phyloP scores from a whole-genome alignment of 2,113 vertebrate species.

The Donacobius atricapilla region DNA sequence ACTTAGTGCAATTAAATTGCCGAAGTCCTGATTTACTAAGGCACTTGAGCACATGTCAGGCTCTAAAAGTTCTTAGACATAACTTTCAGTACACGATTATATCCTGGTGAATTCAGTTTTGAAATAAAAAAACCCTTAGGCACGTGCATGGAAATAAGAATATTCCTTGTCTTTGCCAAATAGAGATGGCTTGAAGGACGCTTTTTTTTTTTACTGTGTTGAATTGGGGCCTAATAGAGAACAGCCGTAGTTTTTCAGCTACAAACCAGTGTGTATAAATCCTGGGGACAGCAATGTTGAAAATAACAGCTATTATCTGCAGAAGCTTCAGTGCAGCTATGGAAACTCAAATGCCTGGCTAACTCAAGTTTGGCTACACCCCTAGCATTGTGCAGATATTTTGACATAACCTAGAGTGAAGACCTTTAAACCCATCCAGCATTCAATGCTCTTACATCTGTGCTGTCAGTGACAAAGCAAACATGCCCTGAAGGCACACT shows the following conservation, averaged over 20 bases:
- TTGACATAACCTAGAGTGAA: neutral
- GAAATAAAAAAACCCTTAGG: neutral
- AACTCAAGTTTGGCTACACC: neutral
- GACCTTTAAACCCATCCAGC: neutral
- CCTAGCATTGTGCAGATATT: neutral
- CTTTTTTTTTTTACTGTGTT: slow-evolving; percentile 24
- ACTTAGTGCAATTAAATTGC: slow-evolving; percentile 40
- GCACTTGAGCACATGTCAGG: neutral
- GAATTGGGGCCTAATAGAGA: slow-evolving; percentile 42
- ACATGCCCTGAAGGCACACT: neutral
- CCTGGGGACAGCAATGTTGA: slow-evolving; percentile 11
- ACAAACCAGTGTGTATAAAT: slow-evolving; percentile 41
- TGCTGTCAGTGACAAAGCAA: neutral
- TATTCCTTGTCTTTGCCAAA: slow-evolving; percentile 26
- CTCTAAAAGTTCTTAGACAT: neutral
- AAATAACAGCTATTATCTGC: slow-evolving; percentile 52
- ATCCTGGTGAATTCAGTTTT: neutral
- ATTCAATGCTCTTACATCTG: neutral
- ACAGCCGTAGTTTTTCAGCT: slow-evolving; percentile 35
- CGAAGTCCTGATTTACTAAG: slow-evolving; percentile 19
- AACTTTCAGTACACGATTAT: neutral
- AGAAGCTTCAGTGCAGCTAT: slow-evolving; percentile 14
- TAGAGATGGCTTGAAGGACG: neutral
- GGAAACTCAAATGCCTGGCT: slow-evolving; percentile 13
- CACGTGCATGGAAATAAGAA: neutral